These are phyloP conservation scores for Dasyprocta punctata DNA, from an alignment of 2,113 vertebrate genomes.

Conservation along the genomic window DNA sequence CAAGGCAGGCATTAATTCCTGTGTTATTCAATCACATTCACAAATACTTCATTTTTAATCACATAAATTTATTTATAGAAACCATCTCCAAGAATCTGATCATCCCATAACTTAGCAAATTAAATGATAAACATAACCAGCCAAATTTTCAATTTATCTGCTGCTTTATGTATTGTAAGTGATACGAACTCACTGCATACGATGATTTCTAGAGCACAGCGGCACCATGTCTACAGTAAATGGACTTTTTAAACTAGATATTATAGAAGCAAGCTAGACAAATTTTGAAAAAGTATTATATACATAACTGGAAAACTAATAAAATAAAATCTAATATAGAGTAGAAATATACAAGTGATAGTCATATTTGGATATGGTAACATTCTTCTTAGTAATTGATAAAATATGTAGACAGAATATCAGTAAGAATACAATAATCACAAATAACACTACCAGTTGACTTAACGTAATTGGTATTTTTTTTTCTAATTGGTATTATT, in stretches of 20 bases:
- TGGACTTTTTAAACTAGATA: not conserved
- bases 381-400: not conserved
- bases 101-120: not conserved
- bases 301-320: not conserved
- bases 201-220: not conserved
- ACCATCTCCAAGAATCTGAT: not conserved
- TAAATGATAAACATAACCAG: not conserved
- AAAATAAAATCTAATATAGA: not conserved
- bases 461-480: not conserved
- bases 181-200: not conserved
- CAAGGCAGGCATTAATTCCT: not conserved
- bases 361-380: not conserved
- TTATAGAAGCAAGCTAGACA: not conserved
- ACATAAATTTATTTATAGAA: not conserved
- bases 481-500: not conserved
- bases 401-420: not conserved
- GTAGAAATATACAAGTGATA: not conserved
- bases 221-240: accelerated
- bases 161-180: not conserved
- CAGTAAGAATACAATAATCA: not conserved
- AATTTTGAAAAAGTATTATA: not conserved
- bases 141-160: not conserved
- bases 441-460: not conserved
- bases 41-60: not conserved
- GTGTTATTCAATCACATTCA: not conserved